Conservation (phyloP, 2,797 vertebrate genomes). For the Neopelma chrysocephalum region DNA sequence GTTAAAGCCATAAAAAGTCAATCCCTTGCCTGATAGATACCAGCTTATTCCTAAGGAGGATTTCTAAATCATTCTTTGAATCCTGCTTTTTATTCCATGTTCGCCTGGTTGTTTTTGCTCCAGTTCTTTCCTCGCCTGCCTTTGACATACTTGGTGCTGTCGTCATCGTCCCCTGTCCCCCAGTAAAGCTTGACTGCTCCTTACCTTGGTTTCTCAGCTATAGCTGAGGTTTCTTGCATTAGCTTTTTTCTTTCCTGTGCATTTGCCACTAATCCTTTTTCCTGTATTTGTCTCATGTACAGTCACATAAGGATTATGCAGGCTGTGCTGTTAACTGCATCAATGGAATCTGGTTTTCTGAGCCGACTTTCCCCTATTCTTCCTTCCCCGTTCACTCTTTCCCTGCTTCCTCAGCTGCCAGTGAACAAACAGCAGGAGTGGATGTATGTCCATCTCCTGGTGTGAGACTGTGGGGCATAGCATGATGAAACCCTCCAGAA, state of each 20-base stretch:
- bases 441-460: background rate
- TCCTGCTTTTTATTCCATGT: background rate
- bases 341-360: background rate
- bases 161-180: fast-evolving
- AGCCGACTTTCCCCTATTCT: background rate
- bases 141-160: background rate
- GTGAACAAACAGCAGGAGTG: background rate
- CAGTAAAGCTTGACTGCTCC: background rate
- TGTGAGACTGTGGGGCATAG: background rate
- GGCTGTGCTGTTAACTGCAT: background rate
- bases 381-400: background rate
- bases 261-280: slow-evolving; percentile 12
- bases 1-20: slow-evolving; percentile 1
- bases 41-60: background rate
- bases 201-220: background rate
- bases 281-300: background rate
- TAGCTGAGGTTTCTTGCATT: background rate
- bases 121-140: background rate
- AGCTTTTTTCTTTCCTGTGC: background rate
- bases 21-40: background rate
- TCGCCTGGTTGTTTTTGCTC: background rate
- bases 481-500: background rate
- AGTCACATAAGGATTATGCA: background rate
- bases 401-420: background rate
- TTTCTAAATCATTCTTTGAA: background rate